Evolutionary conservation across 2,113 vertebrate genomes (phyloP).

Genomic region (Phrynosoma blainvillii): DNA sequence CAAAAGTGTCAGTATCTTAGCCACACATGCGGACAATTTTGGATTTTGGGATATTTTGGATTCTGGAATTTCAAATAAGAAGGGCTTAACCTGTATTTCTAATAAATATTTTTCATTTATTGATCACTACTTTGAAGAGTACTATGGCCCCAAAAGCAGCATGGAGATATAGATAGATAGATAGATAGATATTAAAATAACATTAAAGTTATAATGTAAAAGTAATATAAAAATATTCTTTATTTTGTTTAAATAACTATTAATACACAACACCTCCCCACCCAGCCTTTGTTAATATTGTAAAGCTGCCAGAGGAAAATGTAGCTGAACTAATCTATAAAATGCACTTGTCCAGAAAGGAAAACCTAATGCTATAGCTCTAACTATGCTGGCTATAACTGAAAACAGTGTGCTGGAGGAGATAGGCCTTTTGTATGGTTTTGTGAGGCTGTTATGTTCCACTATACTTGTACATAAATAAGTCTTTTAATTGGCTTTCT

Average conservation of each 20-base stretch:
- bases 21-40: too few species aligned
- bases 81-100: not conserved
- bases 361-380: not conserved
- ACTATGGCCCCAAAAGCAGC: not conserved
- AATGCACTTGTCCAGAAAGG: not conserved
- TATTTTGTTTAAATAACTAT: not conserved
- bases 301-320: not conserved
- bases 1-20: too few species aligned
- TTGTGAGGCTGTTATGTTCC: not conserved
- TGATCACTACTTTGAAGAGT: not conserved
- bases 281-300: not conserved
- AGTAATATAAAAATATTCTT: not conserved
- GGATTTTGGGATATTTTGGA: too few species aligned
- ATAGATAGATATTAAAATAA: not conserved
- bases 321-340: not conserved
- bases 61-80: too few species aligned
- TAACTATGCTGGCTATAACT: too few species aligned
- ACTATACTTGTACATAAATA: not conserved
- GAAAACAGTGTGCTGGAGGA: not conserved
- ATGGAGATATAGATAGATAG: too few species aligned
- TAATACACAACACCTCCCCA: not conserved
- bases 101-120: not conserved
- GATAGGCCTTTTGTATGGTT: not conserved
- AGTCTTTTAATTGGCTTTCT: not conserved
- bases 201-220: not conserved